Evolutionary conservation across 2,888 invertebrate species (phyloP).

Genomic region (Ochlodes sylvanus): DNA sequence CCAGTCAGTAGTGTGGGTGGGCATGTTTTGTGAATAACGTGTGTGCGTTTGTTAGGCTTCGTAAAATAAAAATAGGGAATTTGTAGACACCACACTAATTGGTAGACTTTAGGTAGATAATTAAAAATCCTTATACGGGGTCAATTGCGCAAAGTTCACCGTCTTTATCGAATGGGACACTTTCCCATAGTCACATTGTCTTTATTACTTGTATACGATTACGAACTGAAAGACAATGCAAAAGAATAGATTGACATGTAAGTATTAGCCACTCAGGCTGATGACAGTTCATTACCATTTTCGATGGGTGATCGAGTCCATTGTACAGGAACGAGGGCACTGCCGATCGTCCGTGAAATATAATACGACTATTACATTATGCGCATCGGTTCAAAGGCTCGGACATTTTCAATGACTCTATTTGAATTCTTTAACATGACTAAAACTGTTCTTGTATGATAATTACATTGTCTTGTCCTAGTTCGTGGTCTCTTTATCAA

Average conservation of each 20-base stretch:
- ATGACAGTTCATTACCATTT: conserved; percentile 28
- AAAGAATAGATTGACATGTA: conserved; percentile 31
- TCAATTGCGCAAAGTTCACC: too few species aligned
- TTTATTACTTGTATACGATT: too few species aligned
- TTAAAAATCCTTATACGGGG: too few species aligned
- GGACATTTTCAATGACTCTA: conserved; percentile 60
- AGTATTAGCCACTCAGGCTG: conserved; percentile 6
- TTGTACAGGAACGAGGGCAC: conserved; percentile 58
- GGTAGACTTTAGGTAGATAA: too few species aligned
- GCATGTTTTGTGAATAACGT: conserved; percentile 40
- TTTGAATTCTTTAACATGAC: conserved; percentile 52
- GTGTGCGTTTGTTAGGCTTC: conserved; percentile 22
- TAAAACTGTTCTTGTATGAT: conserved; percentile 26
- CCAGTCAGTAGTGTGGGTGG: conserved; percentile 4
- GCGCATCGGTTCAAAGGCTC: conserved; percentile 43
- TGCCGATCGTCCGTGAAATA: conserved; percentile 64
- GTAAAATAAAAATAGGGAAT: too few species aligned
- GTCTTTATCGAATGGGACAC: too few species aligned
- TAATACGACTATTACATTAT: conserved; percentile 52
- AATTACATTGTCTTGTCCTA: background rate
- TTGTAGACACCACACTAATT: too few species aligned
- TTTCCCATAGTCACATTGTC: too few species aligned
- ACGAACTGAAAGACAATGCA: background rate
- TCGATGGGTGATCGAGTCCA: conserved; percentile 57
- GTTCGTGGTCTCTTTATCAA: background rate